Base-by-base conservation (phyloP, 2,113 vertebrate species). In the Pao palembangensis region DNA sequence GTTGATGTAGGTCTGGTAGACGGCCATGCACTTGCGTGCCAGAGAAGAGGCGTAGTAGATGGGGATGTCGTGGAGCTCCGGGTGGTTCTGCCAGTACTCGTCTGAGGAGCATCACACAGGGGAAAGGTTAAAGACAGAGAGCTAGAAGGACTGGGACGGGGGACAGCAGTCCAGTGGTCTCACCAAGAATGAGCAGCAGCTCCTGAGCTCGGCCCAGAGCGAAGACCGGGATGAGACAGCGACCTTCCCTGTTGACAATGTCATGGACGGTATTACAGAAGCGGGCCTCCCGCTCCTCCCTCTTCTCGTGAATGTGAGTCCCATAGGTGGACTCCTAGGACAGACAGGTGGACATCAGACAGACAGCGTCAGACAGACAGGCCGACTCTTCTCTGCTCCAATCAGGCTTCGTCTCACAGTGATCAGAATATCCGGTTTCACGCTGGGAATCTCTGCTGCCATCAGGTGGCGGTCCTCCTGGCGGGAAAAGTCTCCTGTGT, bases 51-150 rank as follows among this genome's bases (percentile, higher is more conserved):
- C 95, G 7, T 98, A 98, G 79, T 98, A 98, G 78, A 98, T 98
- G 0, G 96, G 96, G 28, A 98, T 98, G 64, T 97, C 96, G 1
- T 98, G 96, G 11, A 98, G 94, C 48, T 98, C 96, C 0, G 96
- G 96, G 64, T 98, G 96, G 84, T 98, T 98, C 89, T 97, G 94
- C 96, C 96, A 98, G 85, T 98, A 98, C 78, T 98, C 96, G 51
- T 97, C 95, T 98, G 31, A 41, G 73, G 20, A 46, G 55, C 0
- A 0, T 23, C 28, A 54, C 49, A 56, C 52, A n/a, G n/a, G n/a
- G n/a, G n/a, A n/a, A n/a, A n/a, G n/a, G n/a, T n/a, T n/a, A n/a
- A n/a, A n/a, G n/a, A n/a, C n/a, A n/a, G n/a, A n/a, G n/a, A n/a
- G n/a, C n/a, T n/a, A n/a, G n/a, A n/a, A n/a, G 25, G 47, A 19